Conservation (phyloP, 2,113 vertebrate genomes). For the Chaetura pelagica region DNA sequence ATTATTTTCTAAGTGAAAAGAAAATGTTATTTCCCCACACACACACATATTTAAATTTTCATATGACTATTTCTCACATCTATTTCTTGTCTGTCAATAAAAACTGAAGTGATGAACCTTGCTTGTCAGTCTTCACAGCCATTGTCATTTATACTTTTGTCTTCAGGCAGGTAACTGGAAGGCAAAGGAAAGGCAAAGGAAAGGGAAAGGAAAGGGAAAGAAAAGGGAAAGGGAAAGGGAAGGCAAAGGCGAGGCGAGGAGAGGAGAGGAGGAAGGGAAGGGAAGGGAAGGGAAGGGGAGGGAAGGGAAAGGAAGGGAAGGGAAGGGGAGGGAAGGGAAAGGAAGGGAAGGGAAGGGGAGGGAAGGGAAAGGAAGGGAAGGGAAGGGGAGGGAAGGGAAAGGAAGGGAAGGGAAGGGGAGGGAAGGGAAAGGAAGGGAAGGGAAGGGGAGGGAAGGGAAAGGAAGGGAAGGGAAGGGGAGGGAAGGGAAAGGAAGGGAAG, state of each 20-base stretch:
- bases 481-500: too few relatives aligned
- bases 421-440: too few relatives aligned
- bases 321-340: too few relatives aligned
- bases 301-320: too few relatives aligned
- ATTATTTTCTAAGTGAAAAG: not conserved
- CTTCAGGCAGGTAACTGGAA: not conserved
- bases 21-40: accelerated
- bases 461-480: accelerated
- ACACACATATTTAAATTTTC: not conserved
- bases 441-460: too few relatives aligned
- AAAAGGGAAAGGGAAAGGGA: accelerated
- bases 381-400: accelerated
- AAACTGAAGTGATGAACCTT: not conserved
- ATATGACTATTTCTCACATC: not conserved
- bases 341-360: accelerated
- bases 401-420: too few relatives aligned
- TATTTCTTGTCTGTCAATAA: not conserved
- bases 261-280: not conserved
- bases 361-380: too few relatives aligned
- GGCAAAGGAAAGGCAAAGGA: not conserved
- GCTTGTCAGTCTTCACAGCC: not conserved
- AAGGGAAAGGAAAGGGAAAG: too few relatives aligned
- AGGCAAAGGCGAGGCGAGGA: not conserved
- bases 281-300: too few relatives aligned
- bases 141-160: not conserved